These are phyloP conservation scores for Spatulosminthurus flaviceps DNA, from an alignment of 2,888 invertebrate species.

Conservation along the genomic window DNA sequence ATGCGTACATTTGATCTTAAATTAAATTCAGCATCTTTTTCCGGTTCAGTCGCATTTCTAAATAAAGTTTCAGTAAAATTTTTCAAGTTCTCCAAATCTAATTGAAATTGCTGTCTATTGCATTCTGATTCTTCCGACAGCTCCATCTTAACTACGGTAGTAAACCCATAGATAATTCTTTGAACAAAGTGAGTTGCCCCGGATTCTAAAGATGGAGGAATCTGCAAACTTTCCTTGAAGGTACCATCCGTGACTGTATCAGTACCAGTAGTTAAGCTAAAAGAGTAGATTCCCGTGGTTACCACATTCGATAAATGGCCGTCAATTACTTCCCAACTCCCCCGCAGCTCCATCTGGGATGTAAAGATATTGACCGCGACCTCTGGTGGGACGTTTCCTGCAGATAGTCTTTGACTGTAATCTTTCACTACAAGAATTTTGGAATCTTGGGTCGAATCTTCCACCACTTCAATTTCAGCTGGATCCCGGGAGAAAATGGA, in stretches of 20 bases:
- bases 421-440: neutral
- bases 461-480: neutral
- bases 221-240: neutral
- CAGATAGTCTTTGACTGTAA: neutral
- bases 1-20: neutral
- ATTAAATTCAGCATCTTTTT: too few species aligned
- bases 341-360: neutral
- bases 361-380: neutral
- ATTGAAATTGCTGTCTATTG: neutral
- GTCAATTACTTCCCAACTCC: neutral
- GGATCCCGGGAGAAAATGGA: neutral
- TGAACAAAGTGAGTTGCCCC: constrained; percentile 6
- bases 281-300: neutral
- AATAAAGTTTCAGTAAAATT: neutral
- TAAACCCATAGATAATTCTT: neutral
- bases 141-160: neutral
- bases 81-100: neutral
- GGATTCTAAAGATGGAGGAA: neutral
- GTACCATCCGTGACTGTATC: neutral
- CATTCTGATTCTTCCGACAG: neutral
- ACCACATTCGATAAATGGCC: neutral
- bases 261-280: neutral
- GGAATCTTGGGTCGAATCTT: neutral
- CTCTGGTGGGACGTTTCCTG: neutral
- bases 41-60: neutral